A percentile compares a stretch with the other conserved stretches of the same genome.
These are phyloP conservation scores for Calidris pugnax DNA, from an alignment of 2,113 vertebrate genomes.

Conservation along the genomic window DNA sequence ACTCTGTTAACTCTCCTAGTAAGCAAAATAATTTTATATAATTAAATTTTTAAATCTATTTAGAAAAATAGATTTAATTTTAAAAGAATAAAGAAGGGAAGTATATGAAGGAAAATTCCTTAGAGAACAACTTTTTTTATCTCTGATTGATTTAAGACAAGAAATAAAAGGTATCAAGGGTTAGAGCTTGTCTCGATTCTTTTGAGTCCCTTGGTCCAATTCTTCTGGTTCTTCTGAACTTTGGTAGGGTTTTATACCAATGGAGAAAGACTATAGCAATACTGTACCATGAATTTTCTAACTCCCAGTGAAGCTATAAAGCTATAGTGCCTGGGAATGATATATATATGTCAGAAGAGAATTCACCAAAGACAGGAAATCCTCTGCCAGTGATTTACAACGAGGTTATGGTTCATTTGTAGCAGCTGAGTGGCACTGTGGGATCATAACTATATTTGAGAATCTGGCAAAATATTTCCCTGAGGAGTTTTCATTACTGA, in stretches of 20 bases:
- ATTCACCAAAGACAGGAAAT: neutral
- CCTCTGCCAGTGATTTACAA: neutral
- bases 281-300: neutral
- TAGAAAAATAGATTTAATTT: neutral
- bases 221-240: neutral
- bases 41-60: fast-evolving
- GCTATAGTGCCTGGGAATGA: neutral
- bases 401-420: constrained; percentile 5
- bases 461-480: constrained; percentile 25
- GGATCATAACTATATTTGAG: neutral
- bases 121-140: neutral
- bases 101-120: neutral
- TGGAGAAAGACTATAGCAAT: neutral
- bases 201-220: neutral
- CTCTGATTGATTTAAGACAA: neutral
- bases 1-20: neutral
- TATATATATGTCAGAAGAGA: neutral
- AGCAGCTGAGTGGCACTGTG: constrained; percentile 5
- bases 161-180: neutral
- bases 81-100: neutral
- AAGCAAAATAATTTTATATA: neutral
- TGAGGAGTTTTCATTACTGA: neutral
- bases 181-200: neutral
- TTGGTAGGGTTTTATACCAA: neutral
- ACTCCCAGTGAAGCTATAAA: neutral